Conservation (phyloP, 2,797 vertebrate genomes). For the Melanotaenia trifasciata region DNA sequence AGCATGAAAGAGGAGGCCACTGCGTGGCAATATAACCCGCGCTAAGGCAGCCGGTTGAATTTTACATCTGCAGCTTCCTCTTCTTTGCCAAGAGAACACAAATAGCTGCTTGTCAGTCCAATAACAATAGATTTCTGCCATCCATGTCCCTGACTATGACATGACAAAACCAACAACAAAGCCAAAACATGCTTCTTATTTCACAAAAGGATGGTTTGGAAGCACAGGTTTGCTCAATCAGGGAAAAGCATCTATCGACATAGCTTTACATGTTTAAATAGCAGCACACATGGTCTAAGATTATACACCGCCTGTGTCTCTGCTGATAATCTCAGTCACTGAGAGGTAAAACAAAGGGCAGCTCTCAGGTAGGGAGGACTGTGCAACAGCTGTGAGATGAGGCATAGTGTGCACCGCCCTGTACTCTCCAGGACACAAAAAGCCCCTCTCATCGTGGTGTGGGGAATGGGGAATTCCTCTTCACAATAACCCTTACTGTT, state of each 20-base stretch:
- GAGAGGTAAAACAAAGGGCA: constrained; percentile 7
- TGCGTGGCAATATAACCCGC: constrained; percentile 15
- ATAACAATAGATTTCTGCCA: constrained; percentile 8
- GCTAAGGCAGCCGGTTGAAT: constrained; percentile 9
- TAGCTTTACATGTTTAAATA: neutral
- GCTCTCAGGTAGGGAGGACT: constrained; percentile 20
- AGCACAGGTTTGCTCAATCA: neutral
- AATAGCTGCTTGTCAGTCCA: constrained; percentile 9
- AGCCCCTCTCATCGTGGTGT: constrained; percentile 35
- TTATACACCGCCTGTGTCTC: constrained; percentile 2
- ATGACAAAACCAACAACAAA: constrained; percentile 7
- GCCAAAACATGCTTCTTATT: neutral
- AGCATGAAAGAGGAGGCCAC: neutral
- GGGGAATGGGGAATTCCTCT: constrained; percentile 55
- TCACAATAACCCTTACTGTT: constrained; percentile 69
- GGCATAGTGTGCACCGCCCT: neutral
- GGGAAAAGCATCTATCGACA: neutral
- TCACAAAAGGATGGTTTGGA: constrained; percentile 22
- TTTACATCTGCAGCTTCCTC: constrained; percentile 21
- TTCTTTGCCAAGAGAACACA: constrained; percentile 7
- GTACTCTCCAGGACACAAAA: constrained; percentile 42
- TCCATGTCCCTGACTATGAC: constrained; percentile 9
- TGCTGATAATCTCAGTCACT: neutral
- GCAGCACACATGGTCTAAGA: neutral
- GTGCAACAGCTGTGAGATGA: constrained; percentile 43